Conservation (phyloP, 2,113 vertebrate species). For the Rattus rattus region DNA sequence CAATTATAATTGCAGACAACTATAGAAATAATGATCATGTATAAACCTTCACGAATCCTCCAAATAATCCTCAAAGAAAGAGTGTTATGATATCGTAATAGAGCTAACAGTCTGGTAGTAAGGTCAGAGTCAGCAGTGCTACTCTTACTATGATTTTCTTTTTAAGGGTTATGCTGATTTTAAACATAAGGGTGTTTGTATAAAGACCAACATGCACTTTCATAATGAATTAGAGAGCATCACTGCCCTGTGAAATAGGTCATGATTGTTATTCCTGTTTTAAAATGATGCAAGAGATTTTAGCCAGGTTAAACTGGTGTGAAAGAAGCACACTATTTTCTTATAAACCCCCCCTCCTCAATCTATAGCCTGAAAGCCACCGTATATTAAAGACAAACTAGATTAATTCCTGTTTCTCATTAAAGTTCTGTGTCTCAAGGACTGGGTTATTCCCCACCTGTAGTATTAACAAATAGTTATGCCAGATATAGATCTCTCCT, state of each 20-base stretch:
- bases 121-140: background rate
- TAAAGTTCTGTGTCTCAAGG: background rate
- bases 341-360: background rate
- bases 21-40: background rate
- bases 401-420: background rate
- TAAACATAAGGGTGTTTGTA: background rate
- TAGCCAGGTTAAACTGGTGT: background rate
- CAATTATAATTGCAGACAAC: background rate
- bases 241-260: background rate
- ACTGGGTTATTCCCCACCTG: accelerated
- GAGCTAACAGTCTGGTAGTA: background rate
- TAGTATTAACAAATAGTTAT: background rate
- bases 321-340: background rate
- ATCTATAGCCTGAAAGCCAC: background rate
- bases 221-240: background rate
- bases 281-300: background rate
- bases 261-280: background rate
- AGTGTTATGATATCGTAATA: background rate
- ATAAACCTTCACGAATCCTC: background rate
- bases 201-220: background rate
- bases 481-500: too few species aligned
- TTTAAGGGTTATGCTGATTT: background rate
- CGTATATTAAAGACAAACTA: background rate
- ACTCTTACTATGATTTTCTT: background rate
- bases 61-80: background rate